Evolutionary conservation across 2,797 vertebrate species (phyloP).

Genomic region (Sebastiscus tertius): DNA sequence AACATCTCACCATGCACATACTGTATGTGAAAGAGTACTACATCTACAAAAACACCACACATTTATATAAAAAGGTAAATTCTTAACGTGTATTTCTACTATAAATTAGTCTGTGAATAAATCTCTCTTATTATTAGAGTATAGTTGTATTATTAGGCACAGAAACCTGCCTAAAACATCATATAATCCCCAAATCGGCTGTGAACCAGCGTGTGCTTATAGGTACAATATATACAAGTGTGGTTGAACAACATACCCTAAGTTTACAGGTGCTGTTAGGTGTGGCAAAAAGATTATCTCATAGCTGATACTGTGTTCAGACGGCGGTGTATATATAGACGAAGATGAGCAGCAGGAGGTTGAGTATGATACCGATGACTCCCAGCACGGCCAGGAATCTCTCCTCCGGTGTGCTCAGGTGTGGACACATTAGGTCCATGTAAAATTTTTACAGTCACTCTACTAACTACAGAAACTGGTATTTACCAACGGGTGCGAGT

Average conservation of each 20-base stretch:
- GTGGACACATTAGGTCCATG: conserved; percentile 74
- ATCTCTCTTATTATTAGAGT: neutral
- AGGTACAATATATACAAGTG: conserved; percentile 13
- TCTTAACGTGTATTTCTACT: neutral
- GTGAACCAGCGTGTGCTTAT: neutral
- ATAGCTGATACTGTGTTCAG: conserved; percentile 35
- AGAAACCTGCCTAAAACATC: neutral
- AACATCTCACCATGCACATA: conserved; percentile 33
- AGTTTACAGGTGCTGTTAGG: neutral
- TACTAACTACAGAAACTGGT: conserved; percentile 6
- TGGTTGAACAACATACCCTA: neutral
- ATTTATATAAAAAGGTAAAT: conserved; percentile 2
- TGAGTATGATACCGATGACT: conserved; percentile 73
- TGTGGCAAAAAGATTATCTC: neutral
- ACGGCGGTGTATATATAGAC: conserved; percentile 76
- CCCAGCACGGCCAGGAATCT: conserved; percentile 79
- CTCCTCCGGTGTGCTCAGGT: conserved; percentile 75
- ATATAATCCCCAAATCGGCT: neutral
- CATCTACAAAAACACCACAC: conserved; percentile 35
- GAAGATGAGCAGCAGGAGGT: conserved; percentile 74
- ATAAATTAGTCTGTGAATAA: conserved; percentile 1
- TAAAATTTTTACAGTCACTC: conserved; percentile 17
- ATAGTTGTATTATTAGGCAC: neutral
- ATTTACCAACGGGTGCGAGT: neutral
- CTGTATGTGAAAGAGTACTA: neutral